Evolutionary conservation across 2,888 invertebrate species (phyloP), one percentile per base, ranked within the genome.

Genomic region (Machimus atricapillus): DNA sequence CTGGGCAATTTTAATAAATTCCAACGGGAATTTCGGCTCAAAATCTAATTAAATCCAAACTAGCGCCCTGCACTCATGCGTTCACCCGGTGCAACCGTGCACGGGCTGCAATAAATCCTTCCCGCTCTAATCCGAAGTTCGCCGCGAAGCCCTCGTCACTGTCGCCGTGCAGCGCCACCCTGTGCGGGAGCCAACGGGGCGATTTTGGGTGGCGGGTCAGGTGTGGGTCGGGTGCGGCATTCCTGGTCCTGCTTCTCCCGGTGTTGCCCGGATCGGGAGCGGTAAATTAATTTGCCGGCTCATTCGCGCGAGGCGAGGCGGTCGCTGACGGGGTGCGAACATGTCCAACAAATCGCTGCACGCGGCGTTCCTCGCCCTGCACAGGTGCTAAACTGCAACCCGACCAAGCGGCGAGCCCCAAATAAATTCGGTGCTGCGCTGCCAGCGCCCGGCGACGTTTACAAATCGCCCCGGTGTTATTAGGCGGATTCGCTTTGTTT

Each of bases 21-120:
- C 23, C 40, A 40, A 78, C 5, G 23, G 46, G 78, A 78, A 78
- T 78, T 78, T 52, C 31, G 56, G 46, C 79, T 52, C 66, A 23
- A 52, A 79, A 56, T 79, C 52, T 79, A 79, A 79, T 79, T 79
- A 79, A 79, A 79, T 52, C 52, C 52, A 79, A 79, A 79, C 79
- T 79, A 79, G 52, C 79, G 27, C 31, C 52, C 79, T 79, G 79
- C 79, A 79, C 79, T 40, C 79, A 79, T 79, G 79, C 79, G 52
- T 79, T 27, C 27, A 31, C 23, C 52, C 16, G 52, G 46, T 31
- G 79, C 79, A 79, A 31, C 16, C 79, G 79, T 79, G 79, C 52
- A 43, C 40, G 52, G 19, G 58, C 9, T 23, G 79, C 34, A 79
- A 79, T 79, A 52, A 79, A 79, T 56, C 79, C 79, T 34, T 52